These are phyloP conservation scores for Channa striata DNA, from an alignment of 2,797 vertebrate species.

Conservation along the genomic window DNA sequence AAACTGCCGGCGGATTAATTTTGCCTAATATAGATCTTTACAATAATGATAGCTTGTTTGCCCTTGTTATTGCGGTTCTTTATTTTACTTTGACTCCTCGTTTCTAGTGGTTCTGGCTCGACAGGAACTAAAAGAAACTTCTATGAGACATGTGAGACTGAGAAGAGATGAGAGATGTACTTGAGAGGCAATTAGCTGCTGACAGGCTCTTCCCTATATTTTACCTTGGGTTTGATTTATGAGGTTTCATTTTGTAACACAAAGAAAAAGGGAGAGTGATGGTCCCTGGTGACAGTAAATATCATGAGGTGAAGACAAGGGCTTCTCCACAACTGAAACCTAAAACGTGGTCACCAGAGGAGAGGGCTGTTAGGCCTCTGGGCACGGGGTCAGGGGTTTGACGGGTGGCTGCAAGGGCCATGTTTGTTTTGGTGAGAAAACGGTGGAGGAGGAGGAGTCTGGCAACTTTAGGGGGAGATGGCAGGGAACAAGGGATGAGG, in stretches of 20 bases:
- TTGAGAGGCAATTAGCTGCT: conserved; percentile 53
- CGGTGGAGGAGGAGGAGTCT: conserved; percentile 20
- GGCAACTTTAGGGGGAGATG: conserved; percentile 56
- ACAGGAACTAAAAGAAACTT: conserved; percentile 3
- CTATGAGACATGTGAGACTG: conserved; percentile 7
- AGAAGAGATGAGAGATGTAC: conserved; percentile 20
- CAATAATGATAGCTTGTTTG: conserved; percentile 26
- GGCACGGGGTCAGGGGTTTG: conserved; percentile 45
- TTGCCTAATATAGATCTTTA: conserved; percentile 72
- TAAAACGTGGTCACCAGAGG: conserved; percentile 33
- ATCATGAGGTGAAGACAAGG: conserved; percentile 59
- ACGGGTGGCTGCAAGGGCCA: conserved; percentile 45
- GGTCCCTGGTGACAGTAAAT: conserved; percentile 48
- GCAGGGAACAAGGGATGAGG: conserved; percentile 74
- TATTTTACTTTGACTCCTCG: conserved; percentile 6
- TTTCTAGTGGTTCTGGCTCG: not conserved
- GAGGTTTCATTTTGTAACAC: conserved; percentile 50
- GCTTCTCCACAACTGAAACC: conserved; percentile 51
- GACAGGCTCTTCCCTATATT: conserved; percentile 54
- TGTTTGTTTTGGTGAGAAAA: conserved; percentile 51
- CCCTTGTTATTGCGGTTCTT: not conserved
- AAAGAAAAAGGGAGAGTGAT: conserved; percentile 55
- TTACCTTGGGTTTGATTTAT: conserved; percentile 66
- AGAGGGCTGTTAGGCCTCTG: conserved; percentile 20
- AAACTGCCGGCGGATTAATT: conserved; percentile 61